These are phyloP conservation scores for Riparia riparia DNA, from an alignment of 2,113 vertebrate genomes.

Conservation along the genomic window DNA sequence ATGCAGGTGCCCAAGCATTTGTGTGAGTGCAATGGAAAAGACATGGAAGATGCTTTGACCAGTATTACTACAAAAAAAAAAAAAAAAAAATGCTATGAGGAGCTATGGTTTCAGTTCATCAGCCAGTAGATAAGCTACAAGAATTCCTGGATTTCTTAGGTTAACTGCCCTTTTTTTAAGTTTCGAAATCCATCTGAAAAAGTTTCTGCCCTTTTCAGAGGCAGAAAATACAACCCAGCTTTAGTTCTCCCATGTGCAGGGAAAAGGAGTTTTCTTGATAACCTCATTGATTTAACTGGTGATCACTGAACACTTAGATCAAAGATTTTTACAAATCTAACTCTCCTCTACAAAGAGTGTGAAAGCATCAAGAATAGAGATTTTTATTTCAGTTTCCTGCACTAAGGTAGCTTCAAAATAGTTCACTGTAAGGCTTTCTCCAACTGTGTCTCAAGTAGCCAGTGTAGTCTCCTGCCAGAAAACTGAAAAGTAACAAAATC, in stretches of 20 bases:
- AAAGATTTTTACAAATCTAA: not conserved
- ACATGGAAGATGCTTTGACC: not conserved
- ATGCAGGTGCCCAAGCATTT: not conserved
- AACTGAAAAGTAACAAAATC: not conserved
- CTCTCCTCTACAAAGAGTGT: not conserved
- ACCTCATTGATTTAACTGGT: not conserved
- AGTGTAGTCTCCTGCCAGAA: not conserved
- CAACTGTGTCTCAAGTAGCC: not conserved
- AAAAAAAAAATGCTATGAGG: not conserved
- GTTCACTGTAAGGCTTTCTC: not conserved
- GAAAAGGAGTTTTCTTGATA: not conserved
- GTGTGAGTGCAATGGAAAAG: not conserved
- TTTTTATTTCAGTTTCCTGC: not conserved
- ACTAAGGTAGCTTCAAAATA: not conserved
- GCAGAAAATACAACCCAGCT: not conserved
- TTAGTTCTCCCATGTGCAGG: not conserved
- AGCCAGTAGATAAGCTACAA: not conserved
- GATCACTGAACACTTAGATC: not conserved
- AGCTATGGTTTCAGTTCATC: not conserved
- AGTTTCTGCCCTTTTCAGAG: not conserved
- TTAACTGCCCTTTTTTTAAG: not conserved
- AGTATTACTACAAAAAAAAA: not conserved
- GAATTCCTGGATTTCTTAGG: not conserved
- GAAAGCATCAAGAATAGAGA: not conserved
- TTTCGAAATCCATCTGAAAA: not conserved